Evolutionary conservation across 2,888 invertebrate species (phyloP), one percentile per base, ranked within the genome.

Genomic region (Phalangium opilio): DNA sequence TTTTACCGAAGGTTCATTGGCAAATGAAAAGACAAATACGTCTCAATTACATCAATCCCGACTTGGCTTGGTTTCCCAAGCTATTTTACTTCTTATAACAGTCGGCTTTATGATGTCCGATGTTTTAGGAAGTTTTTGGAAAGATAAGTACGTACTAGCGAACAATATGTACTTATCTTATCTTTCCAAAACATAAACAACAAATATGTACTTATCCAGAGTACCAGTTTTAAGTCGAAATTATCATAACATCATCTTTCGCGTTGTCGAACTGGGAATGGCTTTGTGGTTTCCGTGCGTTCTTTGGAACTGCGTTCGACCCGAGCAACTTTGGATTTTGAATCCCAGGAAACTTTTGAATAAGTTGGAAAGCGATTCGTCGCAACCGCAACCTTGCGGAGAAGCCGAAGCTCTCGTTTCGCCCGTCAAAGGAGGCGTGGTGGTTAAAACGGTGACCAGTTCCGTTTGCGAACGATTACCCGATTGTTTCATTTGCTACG

Each of bases 281-380:
- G 85, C 85, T 58, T 70, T 90, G 62, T 91, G 90, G 90, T 90
- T 90, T 69, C 89, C 89, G 32, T 90, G 90, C 66, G 89, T 89
- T 44, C 73, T 91, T 57, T 91, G 90, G 90, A 90, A 91, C 71
- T 89, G 85, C 57, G 86, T 87, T 77, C 36, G 74, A 50, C 89
- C 90, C 43, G 85, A 87, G 66, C 80, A 86, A 66, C 71, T 90
- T 52, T 91, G 90, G 90, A 81, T 90, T 59, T 71, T 91, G 56
- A 91, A 91, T 72, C 90, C 90, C 36, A 78, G 84, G 58, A 81
- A 83, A 62, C 73, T 90, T 61, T 72, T 90, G 43, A 79, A 48
- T n/a, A 48, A 33, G 34, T 14, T 45, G 12, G 45, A 45, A 40
- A 12, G 17, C 18, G 43, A 43, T 14, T 19, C 15, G 3, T 15